Percentiles rank a stretch among this genome's conserved stretches.
phyloP scores from a whole-genome alignment of 2,888 invertebrate genomes.

The Drosophila cognata region DNA sequence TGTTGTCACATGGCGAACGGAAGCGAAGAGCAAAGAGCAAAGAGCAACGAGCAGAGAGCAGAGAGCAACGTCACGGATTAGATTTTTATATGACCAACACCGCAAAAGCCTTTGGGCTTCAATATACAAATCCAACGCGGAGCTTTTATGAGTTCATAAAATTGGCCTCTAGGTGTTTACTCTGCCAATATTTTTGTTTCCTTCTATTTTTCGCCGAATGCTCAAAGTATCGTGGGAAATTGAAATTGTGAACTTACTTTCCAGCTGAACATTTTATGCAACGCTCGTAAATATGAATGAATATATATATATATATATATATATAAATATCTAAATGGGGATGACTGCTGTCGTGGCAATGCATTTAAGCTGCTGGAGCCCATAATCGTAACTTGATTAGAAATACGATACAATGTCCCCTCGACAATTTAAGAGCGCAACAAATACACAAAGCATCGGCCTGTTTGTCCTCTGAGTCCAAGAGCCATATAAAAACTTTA shows the following conservation, averaged over 20 bases:
- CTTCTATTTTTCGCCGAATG: slow-evolving; percentile 26
- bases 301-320: slow-evolving; percentile 7
- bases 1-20: slow-evolving; percentile 6
- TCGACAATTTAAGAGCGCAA: slow-evolving; percentile 30
- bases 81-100: slow-evolving; percentile 61
- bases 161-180: slow-evolving; percentile 68
- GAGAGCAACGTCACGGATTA: slow-evolving; percentile 28
- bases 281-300: slow-evolving; percentile 73
- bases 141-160: slow-evolving; percentile 80
- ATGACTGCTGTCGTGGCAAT: slow-evolving; percentile 21
- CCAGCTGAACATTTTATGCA: slow-evolving; percentile 67
- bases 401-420: slow-evolving; percentile 40
- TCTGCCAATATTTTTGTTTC: slow-evolving; percentile 36
- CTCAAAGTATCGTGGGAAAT: slow-evolving; percentile 55
- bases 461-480: slow-evolving; percentile 2
- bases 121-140: slow-evolving; percentile 72
- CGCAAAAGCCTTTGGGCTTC: slow-evolving; percentile 55
- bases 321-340: background rate
- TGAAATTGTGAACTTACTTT: slow-evolving; percentile 77
- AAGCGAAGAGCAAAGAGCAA: background rate
- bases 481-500: slow-evolving; percentile 71
- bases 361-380: slow-evolving; percentile 63
- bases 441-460: slow-evolving; percentile 3
- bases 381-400: slow-evolving; percentile 75
- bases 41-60: slow-evolving; percentile 1